Evolutionary conservation across 2,888 invertebrate genomes (phyloP).

Genomic region (Endotricha flammealis): DNA sequence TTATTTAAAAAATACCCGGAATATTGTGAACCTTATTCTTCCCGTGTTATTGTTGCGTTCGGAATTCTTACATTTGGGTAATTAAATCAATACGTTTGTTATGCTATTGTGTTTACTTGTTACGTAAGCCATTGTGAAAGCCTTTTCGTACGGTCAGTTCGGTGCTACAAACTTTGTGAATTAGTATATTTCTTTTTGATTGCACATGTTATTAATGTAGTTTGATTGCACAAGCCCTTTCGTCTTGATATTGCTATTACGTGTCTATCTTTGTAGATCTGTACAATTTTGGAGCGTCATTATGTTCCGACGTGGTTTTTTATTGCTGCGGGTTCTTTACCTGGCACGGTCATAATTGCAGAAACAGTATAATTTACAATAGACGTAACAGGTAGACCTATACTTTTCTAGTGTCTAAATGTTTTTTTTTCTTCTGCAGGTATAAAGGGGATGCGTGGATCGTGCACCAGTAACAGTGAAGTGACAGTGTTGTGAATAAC

Average conservation of each 20-base stretch:
- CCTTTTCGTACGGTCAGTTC: conserved; percentile 16
- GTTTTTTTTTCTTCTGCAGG: conserved; percentile 46
- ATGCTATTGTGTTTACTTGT: conserved; percentile 21
- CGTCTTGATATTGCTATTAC: conserved; percentile 6
- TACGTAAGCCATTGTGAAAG: conserved; percentile 26
- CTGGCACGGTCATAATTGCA: conserved; percentile 1
- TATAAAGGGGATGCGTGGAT: conserved; percentile 53
- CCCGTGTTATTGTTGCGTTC: conserved; percentile 38
- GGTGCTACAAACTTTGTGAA: conserved; percentile 7
- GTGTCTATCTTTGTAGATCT: conserved; percentile 5
- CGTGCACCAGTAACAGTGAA: conserved; percentile 45
- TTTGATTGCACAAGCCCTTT: conserved; percentile 7
- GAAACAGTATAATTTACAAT: conserved; percentile 5
- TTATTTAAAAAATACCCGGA: conserved; percentile 52
- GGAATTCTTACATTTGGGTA: conserved; percentile 27
- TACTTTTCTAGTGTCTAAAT: conserved; percentile 15
- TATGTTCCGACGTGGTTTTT: conserved; percentile 9
- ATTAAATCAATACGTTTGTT: conserved; percentile 26
- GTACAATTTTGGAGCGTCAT: conserved; percentile 7
- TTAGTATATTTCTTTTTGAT: conserved; percentile 7
- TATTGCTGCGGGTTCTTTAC: conserved; percentile 9
- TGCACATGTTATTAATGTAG: conserved; percentile 3
- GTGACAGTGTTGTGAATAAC: conserved; percentile 56
- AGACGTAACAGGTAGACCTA: conserved; percentile 1
- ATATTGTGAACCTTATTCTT: conserved; percentile 50